Evolutionary conservation across 2,888 invertebrate genomes (phyloP), one percentile per base, ranked within the genome.

Genomic region (Lasioglossum figueresi): DNA sequence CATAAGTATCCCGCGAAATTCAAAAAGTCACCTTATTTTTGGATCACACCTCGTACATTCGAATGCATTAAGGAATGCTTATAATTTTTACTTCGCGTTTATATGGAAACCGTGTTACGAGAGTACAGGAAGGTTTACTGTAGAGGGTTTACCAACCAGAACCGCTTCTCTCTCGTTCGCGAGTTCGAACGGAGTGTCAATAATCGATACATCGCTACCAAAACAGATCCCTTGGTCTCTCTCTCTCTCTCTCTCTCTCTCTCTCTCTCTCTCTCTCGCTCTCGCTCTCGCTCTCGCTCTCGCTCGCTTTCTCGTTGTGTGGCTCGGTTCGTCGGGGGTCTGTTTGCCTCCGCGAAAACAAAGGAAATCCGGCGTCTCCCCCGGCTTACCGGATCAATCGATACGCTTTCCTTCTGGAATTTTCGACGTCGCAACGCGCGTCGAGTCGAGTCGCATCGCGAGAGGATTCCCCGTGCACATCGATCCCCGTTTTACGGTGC

Each of bases 151-250:
- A 72, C 45, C 48, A 71, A 75, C 83, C 83, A 75, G 86, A 80
- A 86, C 82, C 82, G 85, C 80, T 83, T 79, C 80, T 85, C 80
- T 70, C 78, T 86, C 80, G 37, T 82, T 82, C 78, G 70, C 71
- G 31, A 70, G 59, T 85, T 71, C 76, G 43, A 83, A 75, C 75
- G 45, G 76, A 85, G 82, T 85, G 79, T 82, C 86, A 82, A 79
- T 82, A 82, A 85, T 87, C 87, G 82, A 86, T 86, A 79, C 79
- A 63, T 34, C 63, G 31, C 66, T 48, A 59, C 73, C 85, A 76
- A 84, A 79, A 84, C 85, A 77, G 79, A 84, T 79, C 56, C 40
- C 23, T 37, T 34, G 1, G 27, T 34, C 66, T 31, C 8, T 66
- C 31, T 34, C 34, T 66, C 63, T 63, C 63, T 5, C 63, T 16